Evolutionary conservation across 2,797 vertebrate species (phyloP).

Genomic region (Sternotherus odoratus): DNA sequence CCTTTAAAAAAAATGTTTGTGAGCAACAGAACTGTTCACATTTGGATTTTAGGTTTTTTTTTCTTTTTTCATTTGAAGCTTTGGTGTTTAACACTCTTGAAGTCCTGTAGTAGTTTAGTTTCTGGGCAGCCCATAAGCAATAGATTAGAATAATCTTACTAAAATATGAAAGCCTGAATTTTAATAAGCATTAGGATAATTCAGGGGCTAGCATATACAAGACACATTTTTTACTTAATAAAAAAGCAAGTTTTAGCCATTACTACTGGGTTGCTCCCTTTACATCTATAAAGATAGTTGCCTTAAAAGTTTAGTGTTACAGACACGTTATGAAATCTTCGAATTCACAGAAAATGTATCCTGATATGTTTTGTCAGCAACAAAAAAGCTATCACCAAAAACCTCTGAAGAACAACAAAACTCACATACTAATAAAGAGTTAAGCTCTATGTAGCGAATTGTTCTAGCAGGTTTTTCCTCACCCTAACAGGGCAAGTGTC

Average conservation of each 20-base stretch:
- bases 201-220: constrained; percentile 26
- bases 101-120: neutral
- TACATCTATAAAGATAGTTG: constrained; percentile 13
- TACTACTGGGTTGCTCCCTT: constrained; percentile 11
- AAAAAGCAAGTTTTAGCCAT: constrained; percentile 41
- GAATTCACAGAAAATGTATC: neutral
- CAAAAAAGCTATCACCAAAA: neutral
- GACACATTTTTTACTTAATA: constrained; percentile 9
- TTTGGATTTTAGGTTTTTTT: constrained; percentile 8
- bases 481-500: constrained; percentile 68
- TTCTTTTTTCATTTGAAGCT: neutral
- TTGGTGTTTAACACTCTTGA: neutral
- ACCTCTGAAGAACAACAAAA: constrained; percentile 17
- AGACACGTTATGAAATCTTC: neutral
- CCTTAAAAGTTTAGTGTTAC: constrained; percentile 27
- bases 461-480: constrained; percentile 55
- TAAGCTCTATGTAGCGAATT: constrained; percentile 34
- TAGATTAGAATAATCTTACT: constrained; percentile 3
- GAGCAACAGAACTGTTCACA: neutral
- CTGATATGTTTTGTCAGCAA: neutral
- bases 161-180: constrained; percentile 19
- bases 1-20: neutral
- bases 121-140: neutral
- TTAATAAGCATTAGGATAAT: constrained; percentile 25
- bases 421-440: constrained; percentile 20